Evolutionary conservation across 2,113 vertebrate genomes (phyloP), one percentile per base, ranked within the genome.

Genomic region (Lepisosteus osseus): DNA sequence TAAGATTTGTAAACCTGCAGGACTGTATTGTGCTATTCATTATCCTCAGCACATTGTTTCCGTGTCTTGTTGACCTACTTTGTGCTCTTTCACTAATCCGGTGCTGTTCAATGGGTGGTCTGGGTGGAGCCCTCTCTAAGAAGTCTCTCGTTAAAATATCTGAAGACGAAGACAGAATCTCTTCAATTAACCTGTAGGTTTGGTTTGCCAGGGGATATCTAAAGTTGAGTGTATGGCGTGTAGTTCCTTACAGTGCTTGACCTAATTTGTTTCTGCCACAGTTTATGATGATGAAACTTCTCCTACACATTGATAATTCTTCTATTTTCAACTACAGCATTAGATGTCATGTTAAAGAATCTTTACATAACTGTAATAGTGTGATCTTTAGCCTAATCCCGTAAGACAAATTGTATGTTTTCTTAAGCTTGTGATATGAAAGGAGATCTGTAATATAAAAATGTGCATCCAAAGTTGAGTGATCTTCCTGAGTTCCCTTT

Each of bases 31-130:
- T 70, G 81, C 77, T 70, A 77, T 75, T 57, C 57, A 79, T 80
- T 77, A 77, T 67, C 81, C 70, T 71, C 67, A 77, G 72, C 63
- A 80, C 79, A 71, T 76, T 68, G 83, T 83, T 77, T 79, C 82
- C 81, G 80, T 79, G 80, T 89, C 87, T 88, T 90, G 84, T 87
- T 91, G 90, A 92, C 91, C 90, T 90, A 90, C 81, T 90, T 92
- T 87, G 83, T 87, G 83, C 83, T 87, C 84, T 91, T 87, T 86
- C 86, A 89, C 85, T 92, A 90, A 91, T 91, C 89, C 87, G 83
- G 72, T 79, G 66, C 64, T 79, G 73, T 88, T 83, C 82, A 73
- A 80, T 78, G 78, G 86, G 90, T 86, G 88, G 87, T 88, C 85
- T 83, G 85, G 84, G 85, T 84, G 85, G 83, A 88, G 87, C 79